These are phyloP conservation scores for Rhinophrynus dorsalis DNA, from an alignment of 2,797 vertebrate genomes.

Conservation along the genomic window DNA sequence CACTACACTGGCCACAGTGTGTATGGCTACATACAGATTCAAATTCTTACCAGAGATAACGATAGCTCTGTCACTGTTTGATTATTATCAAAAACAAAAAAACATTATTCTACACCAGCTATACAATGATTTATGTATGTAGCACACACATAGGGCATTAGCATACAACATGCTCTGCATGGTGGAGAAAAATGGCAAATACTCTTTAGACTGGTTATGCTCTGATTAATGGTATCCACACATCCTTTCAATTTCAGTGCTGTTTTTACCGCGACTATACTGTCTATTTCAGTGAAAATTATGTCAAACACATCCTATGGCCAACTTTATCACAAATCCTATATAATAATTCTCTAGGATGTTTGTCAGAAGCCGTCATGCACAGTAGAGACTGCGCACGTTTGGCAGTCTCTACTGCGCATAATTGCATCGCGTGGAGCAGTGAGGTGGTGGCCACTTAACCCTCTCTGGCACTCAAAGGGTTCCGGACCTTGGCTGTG, in stretches of 20 bases:
- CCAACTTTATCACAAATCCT: not conserved
- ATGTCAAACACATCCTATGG: not conserved
- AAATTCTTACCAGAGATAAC: too few species aligned
- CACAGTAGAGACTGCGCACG: too few species aligned
- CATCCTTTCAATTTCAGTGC: not conserved
- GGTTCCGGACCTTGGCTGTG: too few species aligned
- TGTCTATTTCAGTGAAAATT: not conserved
- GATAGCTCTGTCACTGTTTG: too few species aligned
- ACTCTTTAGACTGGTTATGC: not conserved
- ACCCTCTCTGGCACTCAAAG: too few species aligned
- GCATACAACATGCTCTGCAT: not conserved
- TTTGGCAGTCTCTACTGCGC: too few species aligned
- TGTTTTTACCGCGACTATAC: not conserved
- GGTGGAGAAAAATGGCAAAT: not conserved
- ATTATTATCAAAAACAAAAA: not conserved
- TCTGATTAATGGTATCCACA: not conserved
- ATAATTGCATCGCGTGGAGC: too few species aligned
- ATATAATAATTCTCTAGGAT: too few species aligned
- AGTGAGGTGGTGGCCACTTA: too few species aligned
- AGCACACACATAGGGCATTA: not conserved
- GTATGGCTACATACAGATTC: too few species aligned
- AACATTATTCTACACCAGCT: not conserved
- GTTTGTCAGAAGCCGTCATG: not conserved
- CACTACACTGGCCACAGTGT: too few species aligned
- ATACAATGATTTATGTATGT: constrained; percentile 1